Evolutionary conservation across 2,113 vertebrate genomes (phyloP), one percentile per base, ranked within the genome.

Genomic region (Cathartes aura): DNA sequence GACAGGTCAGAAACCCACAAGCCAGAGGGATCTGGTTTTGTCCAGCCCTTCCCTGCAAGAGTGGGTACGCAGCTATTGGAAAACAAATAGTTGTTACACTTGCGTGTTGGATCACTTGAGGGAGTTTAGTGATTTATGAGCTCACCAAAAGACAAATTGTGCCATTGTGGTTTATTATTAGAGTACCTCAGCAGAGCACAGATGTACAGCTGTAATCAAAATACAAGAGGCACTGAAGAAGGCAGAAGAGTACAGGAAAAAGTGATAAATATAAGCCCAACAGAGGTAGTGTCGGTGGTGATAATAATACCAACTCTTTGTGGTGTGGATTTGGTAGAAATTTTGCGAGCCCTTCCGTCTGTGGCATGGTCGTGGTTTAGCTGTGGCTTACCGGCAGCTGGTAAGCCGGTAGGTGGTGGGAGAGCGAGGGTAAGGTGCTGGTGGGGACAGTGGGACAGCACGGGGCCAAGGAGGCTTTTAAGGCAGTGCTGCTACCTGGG

Each of bases 301-400:
- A 13, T 45, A 9, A 15, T 63, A 42, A 40, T 53, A 56, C 32
- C 16, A 32, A 2, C 4, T 4, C 13, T 43, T 60, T 0, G 0
- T 32, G 27, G 20, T 40, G 22, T 38, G 52, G 24, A 24, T 43
- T 67, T 18, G 8, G n/a, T 60, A 42, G 17, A 45, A 22, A 48
- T 55, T 60, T 75, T 59, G 18, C 22, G 64, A 73, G 17, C 5
- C 4, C 6, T 15, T 40, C 7, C n/a, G 27, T 47, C 19, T 0
- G 3, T 45, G 27, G 2, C 9, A 5, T 29, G n/a, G 15, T 47
- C 3, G 1, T 21, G 23, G 12, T 78, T 67, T 58, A 55, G 27
- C 43, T 0, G 1, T 48, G 29, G 14, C 43, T 79, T 5, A 1
- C 12, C 10, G 24, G 27, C 8, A n/a, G 56, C 48, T 12, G 11